phyloP scores from a whole-genome alignment of 2,888 invertebrate species.

The Eupithecia insigniata region DNA sequence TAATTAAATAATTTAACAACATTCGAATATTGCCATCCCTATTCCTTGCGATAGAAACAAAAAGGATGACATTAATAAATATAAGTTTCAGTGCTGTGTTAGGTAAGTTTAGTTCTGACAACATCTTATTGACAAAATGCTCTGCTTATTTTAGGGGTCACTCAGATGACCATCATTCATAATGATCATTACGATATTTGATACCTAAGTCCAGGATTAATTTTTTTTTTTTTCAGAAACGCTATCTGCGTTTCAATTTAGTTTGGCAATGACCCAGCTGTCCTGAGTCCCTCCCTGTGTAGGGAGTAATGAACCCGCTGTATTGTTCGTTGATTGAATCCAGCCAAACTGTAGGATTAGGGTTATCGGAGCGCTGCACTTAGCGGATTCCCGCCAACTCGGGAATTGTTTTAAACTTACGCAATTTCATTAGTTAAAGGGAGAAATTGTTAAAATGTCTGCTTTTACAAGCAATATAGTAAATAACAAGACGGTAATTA shows the following conservation, averaged over 20 bases:
- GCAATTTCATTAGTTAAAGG: conserved; percentile 26
- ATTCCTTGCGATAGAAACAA: too few species aligned
- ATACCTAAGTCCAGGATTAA: not conserved
- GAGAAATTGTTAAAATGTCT: conserved; percentile 17
- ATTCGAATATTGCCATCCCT: too few species aligned
- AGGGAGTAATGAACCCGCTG: conserved; percentile 51
- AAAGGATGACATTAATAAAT: too few species aligned
- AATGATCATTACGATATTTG: not conserved
- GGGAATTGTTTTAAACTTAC: conserved; percentile 32
- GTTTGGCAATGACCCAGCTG: conserved; percentile 3
- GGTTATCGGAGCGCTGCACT: conserved; percentile 41
- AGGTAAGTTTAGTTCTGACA: not conserved
- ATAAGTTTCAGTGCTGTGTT: too few species aligned
- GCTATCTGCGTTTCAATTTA: not conserved
- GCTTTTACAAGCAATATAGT: conserved; percentile 1
- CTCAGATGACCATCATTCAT: not conserved
- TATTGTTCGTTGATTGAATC: conserved; percentile 61
- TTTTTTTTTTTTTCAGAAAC: not conserved
- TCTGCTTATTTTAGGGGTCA: not conserved
- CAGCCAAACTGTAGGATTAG: conserved; percentile 48
- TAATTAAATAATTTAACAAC: too few species aligned
- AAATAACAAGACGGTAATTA: not conserved
- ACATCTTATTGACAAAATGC: too few species aligned
- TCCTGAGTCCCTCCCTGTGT: conserved; percentile 8
- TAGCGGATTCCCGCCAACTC: conserved; percentile 23